A percentile compares a stretch with the other conserved stretches of the same genome.
phyloP scores from a whole-genome alignment of 2,797 vertebrate species.

The Chelidonichthys spinosus region DNA sequence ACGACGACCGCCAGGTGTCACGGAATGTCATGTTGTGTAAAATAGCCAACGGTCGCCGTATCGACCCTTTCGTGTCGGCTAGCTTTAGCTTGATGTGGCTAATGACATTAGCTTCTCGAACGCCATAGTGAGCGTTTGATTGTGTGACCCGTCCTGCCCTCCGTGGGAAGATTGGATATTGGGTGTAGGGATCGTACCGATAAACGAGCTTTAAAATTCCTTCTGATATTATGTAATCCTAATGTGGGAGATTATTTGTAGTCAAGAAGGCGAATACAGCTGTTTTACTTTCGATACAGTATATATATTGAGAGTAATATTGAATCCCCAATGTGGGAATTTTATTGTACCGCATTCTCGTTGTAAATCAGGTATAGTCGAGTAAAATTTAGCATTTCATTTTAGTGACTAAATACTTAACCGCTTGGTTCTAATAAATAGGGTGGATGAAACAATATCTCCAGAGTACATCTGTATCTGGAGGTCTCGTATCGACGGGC shows the following conservation, averaged over 20 bases:
- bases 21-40: slow-evolving; percentile 35
- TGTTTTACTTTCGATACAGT: neutral
- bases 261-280: neutral
- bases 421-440: neutral
- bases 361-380: rapidly evolving
- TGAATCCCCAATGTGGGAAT: too few relatives aligned
- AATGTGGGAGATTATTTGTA: neutral
- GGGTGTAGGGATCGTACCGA: too few relatives aligned
- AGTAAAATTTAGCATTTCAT: neutral
- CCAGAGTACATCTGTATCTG: too few relatives aligned
- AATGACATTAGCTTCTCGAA: slow-evolving; percentile 65
- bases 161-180: neutral
- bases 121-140: slow-evolving; percentile 42
- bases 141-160: neutral
- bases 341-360: neutral
- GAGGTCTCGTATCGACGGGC: neutral
- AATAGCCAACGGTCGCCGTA: neutral
- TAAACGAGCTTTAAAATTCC: rapidly evolving
- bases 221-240: rapidly evolving
- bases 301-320: neutral
- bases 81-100: slow-evolving; percentile 64
- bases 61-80: slow-evolving; percentile 28
- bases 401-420: rapidly evolving
- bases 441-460: rapidly evolving
- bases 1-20: neutral